Percentiles rank a stretch among this genome's conserved stretches.
phyloP scores from a whole-genome alignment of 2,888 invertebrate species.

The Schrankia costaestrigalis region DNA sequence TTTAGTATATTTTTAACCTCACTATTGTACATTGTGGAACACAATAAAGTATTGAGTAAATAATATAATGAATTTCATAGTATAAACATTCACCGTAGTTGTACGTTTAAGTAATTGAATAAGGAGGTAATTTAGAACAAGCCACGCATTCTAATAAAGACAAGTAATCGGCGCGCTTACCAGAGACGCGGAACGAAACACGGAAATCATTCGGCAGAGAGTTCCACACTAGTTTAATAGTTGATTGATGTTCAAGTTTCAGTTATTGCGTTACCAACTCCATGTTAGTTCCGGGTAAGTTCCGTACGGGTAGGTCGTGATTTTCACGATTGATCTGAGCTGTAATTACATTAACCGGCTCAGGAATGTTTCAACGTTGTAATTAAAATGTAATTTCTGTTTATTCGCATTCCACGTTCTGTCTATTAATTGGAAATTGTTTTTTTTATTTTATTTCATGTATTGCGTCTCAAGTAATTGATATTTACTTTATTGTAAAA shows the following conservation, averaged over 20 bases:
- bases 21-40: too few species aligned
- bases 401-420: too few species aligned
- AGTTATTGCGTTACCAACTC: slow-evolving; percentile 15
- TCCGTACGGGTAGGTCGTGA: slow-evolving; percentile 10
- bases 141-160: slow-evolving; percentile 3
- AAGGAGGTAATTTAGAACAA: background rate
- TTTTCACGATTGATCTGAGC: slow-evolving; percentile 22
- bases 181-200: slow-evolving; percentile 13
- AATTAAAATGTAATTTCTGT: slow-evolving; percentile 10
- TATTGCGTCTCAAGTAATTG: too few species aligned
- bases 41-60: too few species aligned
- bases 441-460: too few species aligned
- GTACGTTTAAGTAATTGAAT: too few species aligned
- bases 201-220: slow-evolving; percentile 35
- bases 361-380: slow-evolving; percentile 5
- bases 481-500: too few species aligned
- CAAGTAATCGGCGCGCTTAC: slow-evolving; percentile 6
- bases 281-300: slow-evolving; percentile 18
- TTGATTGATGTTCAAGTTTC: slow-evolving; percentile 31
- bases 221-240: slow-evolving; percentile 24
- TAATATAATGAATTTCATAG: too few species aligned
- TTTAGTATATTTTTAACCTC: too few species aligned
- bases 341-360: slow-evolving; percentile 16
- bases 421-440: too few species aligned
- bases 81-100: too few species aligned